Percentiles rank a stretch among this genome's conserved stretches.
phyloP scores from a whole-genome alignment of 1,140 invertebrate genomes.

The Musca domestica region DNA sequence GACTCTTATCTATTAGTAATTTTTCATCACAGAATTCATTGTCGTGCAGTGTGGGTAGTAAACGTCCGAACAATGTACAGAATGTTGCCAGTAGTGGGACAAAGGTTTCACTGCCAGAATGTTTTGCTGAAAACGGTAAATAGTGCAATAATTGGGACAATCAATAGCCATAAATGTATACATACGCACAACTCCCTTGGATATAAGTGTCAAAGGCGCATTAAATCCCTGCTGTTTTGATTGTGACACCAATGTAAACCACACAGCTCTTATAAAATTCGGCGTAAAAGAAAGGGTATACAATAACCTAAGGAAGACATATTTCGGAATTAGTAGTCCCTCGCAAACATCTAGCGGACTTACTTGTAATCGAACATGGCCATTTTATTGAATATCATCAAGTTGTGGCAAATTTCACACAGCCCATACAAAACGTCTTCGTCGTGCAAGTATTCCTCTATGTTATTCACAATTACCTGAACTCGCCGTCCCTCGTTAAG shows the following conservation, averaged over 20 bases:
- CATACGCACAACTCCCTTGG: slow-evolving; percentile 53
- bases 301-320: slow-evolving; percentile 64
- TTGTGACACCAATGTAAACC: slow-evolving; percentile 63
- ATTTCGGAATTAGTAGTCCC: background rate
- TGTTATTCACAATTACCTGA: slow-evolving; percentile 60
- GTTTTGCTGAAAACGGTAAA: slow-evolving; percentile 55
- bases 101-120: slow-evolving; percentile 69
- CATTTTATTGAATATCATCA: slow-evolving; percentile 71
- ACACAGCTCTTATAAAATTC: slow-evolving; percentile 76
- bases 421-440: slow-evolving; percentile 62
- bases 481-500: slow-evolving; percentile 68
- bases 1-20: slow-evolving; percentile 32
- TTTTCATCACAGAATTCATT: slow-evolving; percentile 72
- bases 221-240: slow-evolving; percentile 54
- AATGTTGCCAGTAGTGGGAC: slow-evolving; percentile 80
- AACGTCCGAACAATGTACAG: slow-evolving; percentile 78
- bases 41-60: slow-evolving; percentile 84
- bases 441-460: slow-evolving; percentile 62
- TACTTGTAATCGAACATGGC: slow-evolving; percentile 74
- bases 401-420: slow-evolving; percentile 74
- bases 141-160: slow-evolving; percentile 40
- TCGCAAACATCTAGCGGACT: slow-evolving; percentile 18
- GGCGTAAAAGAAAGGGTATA: slow-evolving; percentile 85
- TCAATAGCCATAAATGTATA: slow-evolving; percentile 43
- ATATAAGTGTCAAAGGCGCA: slow-evolving; percentile 46